Base-by-base conservation (phyloP, 2,888 invertebrate genomes). In the Spodoptera picta region DNA sequence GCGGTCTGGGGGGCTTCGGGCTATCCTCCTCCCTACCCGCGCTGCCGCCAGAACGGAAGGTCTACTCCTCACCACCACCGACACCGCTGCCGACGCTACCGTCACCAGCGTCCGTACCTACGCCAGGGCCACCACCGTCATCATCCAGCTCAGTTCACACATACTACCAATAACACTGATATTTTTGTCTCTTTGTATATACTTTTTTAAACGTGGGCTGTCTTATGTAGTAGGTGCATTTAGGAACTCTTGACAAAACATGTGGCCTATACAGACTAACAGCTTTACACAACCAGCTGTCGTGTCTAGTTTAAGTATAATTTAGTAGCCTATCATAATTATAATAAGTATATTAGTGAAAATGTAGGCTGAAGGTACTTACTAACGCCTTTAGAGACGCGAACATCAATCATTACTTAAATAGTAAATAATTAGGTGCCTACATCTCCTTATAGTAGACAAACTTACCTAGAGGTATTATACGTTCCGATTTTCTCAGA, bases 41-140 rank as follows among this genome's bases (percentile, higher is more conserved):
- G 5, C 81, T 95, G 61, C 95, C 95, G 11, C 95, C 95, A n/a
- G 96, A 96, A 76, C 92, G 95, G 79, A 96, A 96, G 85, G 93
- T 95, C n/a, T 95, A 94, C 82, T 85, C 95, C 46, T 90, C 93
- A 60, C 93, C 95, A 23, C 95, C 95, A 3, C 92, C 95, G n/a
- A 95, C 95, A 31, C 95, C 95, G 11, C 84, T 95, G 57, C 94
- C 96, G 0, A 92, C 95, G 11, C 90, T 95, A 46, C 92, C 95
- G 0, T 90, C 95, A 3, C 91, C 95, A 2, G 79, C 85, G 6
- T 71, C 87, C 6, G 69, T 84, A 83, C 75, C 95, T 11, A 89
- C 94, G 5, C 76, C 94, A 4, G 89, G 93, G 1, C 92, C 95
- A 4, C 90, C 95, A 1, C 90, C 95, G 0, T 51, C 75, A 3